Conservation (phyloP, 37 sponge, comb jelly and placozoan genomes). For the Geodia barretti region DNA sequence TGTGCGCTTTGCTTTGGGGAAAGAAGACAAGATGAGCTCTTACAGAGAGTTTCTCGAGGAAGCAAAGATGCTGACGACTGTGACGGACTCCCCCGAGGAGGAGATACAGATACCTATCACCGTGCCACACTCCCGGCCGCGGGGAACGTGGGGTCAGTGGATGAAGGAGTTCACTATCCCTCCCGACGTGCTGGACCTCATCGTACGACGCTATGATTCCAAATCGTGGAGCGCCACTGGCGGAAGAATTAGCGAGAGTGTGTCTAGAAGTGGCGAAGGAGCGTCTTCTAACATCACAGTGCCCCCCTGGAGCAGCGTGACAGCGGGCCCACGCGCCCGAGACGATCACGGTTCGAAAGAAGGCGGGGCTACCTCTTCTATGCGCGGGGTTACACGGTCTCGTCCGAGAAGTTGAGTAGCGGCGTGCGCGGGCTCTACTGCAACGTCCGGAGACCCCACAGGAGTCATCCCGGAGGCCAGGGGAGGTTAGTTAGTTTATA, state of each 20-base stretch:
- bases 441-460: slow-evolving; percentile 1
- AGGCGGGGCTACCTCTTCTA: slow-evolving; percentile 4
- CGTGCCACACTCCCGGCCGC: slow-evolving; percentile 1
- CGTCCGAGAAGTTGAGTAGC: not conserved
- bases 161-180: not conserved
- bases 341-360: not conserved
- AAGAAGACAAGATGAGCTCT: not conserved
- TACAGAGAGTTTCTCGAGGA: not conserved
- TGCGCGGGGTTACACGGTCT: not conserved
- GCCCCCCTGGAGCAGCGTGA: too few relatives aligned
- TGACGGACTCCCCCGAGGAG: not conserved
- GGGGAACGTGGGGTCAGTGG: not conserved
- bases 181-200: not conserved
- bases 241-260: not conserved
- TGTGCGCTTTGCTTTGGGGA: too few relatives aligned
- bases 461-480: not conserved
- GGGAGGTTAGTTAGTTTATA: not conserved
- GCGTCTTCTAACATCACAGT: too few relatives aligned
- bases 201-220: not conserved
- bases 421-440: slow-evolving; percentile 32
- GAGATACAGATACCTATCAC: not conserved
- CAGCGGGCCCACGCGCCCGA: too few relatives aligned
- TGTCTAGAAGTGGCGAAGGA: too few relatives aligned
- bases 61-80: not conserved
- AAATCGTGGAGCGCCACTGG: not conserved